A percentile compares a stretch with the other conserved stretches of the same genome.
Evolutionary conservation across 1,140 invertebrate genomes (phyloP).

Genomic region (Bombyx mandarina): DNA sequence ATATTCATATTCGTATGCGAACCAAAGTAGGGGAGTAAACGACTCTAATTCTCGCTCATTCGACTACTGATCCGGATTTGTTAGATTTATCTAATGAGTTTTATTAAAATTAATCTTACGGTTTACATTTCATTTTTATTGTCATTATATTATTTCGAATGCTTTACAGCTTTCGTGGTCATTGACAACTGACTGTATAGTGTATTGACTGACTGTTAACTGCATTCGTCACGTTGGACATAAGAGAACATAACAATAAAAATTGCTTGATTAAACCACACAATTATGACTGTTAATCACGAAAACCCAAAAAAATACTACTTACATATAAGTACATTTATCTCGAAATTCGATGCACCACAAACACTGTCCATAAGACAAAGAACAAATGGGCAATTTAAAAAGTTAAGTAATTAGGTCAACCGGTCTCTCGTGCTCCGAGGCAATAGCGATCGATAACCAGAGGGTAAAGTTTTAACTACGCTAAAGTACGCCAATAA

Average conservation of each 20-base stretch:
- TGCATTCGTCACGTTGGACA: no score
- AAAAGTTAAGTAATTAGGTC: constrained; percentile 39
- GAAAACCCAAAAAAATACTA: no score
- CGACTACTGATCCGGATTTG: no score
- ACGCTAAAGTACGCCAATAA: constrained; percentile 28
- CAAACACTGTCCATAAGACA: neutral
- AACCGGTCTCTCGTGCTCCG: constrained; percentile 22
- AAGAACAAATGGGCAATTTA: constrained; percentile 18
- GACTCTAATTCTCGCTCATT: no score
- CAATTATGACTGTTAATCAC: neutral
- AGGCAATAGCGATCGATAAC: constrained; percentile 28
- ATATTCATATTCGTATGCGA: constrained; percentile 21
- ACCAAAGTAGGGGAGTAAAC: no score
- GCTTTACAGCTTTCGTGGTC: no score
- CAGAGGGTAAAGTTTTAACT: constrained; percentile 24
- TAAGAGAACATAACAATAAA: neutral
- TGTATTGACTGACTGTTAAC: no score
- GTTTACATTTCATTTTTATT: no score
- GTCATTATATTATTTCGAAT: no score
- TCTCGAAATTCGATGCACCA: neutral
- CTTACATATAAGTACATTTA: no score
- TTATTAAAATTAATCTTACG: neutral
- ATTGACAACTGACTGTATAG: no score
- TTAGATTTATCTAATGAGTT: neutral
- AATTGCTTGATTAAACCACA: neutral